phyloP scores from a whole-genome alignment of 2,888 invertebrate genomes.

The Plagiodera versicolora region DNA sequence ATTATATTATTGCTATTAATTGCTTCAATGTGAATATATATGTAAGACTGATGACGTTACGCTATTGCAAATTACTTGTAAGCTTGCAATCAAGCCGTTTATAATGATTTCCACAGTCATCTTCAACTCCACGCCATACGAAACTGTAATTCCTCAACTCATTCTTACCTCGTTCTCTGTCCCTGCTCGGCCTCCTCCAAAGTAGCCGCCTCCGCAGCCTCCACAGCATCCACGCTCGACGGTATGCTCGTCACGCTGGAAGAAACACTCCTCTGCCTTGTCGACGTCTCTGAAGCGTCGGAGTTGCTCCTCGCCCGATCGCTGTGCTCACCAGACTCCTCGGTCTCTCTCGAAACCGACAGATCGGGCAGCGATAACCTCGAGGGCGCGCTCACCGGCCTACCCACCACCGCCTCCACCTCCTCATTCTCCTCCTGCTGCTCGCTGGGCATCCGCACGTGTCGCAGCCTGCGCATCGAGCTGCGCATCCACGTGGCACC shows the following conservation, averaged over 20 bases:
- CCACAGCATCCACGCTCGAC: constrained; percentile 50
- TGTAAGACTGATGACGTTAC: constrained; percentile 53
- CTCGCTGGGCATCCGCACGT: constrained; percentile 55
- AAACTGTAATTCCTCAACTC: too few relatives aligned
- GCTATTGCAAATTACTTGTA: constrained; percentile 51
- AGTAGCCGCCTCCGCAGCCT: neutral
- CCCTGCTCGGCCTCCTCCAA: neutral
- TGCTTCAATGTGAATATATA: constrained; percentile 41
- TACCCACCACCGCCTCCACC: constrained; percentile 28
- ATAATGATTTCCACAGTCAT: too few relatives aligned
- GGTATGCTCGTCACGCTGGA: constrained; percentile 52
- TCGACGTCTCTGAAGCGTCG: constrained; percentile 46
- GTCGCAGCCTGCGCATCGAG: constrained; percentile 61
- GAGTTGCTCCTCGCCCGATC: constrained; percentile 49
- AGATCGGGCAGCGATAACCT: constrained; percentile 34
- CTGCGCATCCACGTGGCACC: constrained; percentile 57
- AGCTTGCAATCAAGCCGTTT: constrained; percentile 48
- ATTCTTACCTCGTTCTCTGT: constrained; percentile 28
- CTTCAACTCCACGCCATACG: too few relatives aligned
- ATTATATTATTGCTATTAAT: constrained; percentile 37
- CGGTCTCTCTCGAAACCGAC: constrained; percentile 30
- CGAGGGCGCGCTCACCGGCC: constrained; percentile 52
- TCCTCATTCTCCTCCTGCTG: constrained; percentile 21
- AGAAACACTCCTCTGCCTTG: constrained; percentile 50
- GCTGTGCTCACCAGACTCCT: constrained; percentile 40